Base-by-base conservation (phyloP, 2,888 invertebrate genomes). In the Drosophila fulvimacula region DNA sequence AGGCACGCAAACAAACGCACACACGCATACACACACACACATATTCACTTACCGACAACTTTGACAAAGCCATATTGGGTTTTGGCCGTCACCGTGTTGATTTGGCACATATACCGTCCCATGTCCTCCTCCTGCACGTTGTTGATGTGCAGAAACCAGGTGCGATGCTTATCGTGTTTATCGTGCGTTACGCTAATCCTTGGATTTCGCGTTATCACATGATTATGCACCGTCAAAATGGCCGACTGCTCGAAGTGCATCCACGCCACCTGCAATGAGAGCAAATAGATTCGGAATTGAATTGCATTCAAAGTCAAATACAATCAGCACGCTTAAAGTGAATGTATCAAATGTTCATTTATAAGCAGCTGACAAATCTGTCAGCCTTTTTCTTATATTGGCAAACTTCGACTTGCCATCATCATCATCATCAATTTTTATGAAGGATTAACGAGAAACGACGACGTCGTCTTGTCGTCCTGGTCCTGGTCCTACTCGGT, bases 231-330 rank as follows among this genome's bases (percentile, higher is more conserved):
- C 49, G 98, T 97, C 91, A 98, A 93, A 90, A 98, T 98, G 53
- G 98, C 97, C 58, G 97, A 97, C 93, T 97, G 97, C 92, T 98
- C 98, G 92, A 97, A 97, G 93, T 98, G 96, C 96, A 98, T 98
- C 98, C 98, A 98, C 87, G 98, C 98, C 76, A 98, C 97, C 98
- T 98, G 93, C 61, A 82, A 74, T 46, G 24, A 27, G 24, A 27
- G 17, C 5, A 11, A 46, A 17, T 9, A 11, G 68, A 32, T 13
- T 7, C 48, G 11, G 19, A 41, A 30, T 44, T 39, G 11, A 11
- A 41, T 10, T 34, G 34, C 11, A 15, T 49, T 39, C 13, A 17
- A 48, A 57, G 21, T 38, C 21, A 32, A 56, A 51, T 39, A 51
- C 42, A 60, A 76, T 60, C 59, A 57, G 59, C 39, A 17, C 38